Evolutionary conservation across 2,888 invertebrate species (phyloP), one percentile per base, ranked within the genome.

Genomic region (Philaethria dido): DNA sequence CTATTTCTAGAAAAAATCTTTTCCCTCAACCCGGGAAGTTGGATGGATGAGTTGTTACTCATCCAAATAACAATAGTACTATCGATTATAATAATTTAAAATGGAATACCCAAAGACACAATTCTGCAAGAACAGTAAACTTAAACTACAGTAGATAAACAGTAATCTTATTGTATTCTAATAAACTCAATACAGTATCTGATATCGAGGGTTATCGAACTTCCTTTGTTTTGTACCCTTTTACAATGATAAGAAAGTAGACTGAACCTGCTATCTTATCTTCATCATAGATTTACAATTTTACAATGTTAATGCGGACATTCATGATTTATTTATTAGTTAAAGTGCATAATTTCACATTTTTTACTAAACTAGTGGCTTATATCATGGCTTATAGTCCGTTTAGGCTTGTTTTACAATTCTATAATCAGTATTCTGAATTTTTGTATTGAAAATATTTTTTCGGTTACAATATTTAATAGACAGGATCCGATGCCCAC

Each of bases 241-340:
- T 25, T 45, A n/a, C n/a, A n/a, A n/a, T n/a, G 69, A 70, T 70
- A 70, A 69, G 64, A 25, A 44, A 55, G 52, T 65, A 64, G 69
- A 44, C 59, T 62, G 57, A 47, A 44, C 36, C 52, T 48, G 9
- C 29, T 61, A 55, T 68, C 68, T 64, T 36, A 45, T 69, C 64
- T 62, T 16, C 33, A 68, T 64, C 64, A 18, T 55, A 39, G 33
- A 20, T 61, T 42, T 57, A 48, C 13, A 52, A 59, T 52, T 55
- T 60, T 47, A 22, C 29, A 18, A 45, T 60, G 47, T 60, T 39
- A 48, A 16, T 33, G 22, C 14, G 18, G 13, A 16, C 16, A 60
- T 29, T 29, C 20, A 47, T 29, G 25, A 60, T 18, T 60, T 18
- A 47, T 18, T 60, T 45, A 47, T 33, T 29, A 52, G 29, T 52